phyloP scores from a whole-genome alignment of 2,888 invertebrate genomes.

The Belgica antarctica region DNA sequence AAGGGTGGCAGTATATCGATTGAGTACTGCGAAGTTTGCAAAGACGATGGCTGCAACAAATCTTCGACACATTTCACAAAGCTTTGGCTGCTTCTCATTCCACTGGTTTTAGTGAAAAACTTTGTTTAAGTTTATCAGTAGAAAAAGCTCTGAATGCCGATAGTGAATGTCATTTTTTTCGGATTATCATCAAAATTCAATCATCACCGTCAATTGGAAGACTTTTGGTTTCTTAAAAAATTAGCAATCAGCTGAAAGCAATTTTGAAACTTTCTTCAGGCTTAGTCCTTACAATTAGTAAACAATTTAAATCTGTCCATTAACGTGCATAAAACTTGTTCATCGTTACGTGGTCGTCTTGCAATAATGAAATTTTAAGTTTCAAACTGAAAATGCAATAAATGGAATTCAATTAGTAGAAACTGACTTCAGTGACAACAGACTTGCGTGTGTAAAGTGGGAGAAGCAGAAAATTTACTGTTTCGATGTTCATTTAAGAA shows the following conservation, averaged over 20 bases:
- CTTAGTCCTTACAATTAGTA: too few species aligned
- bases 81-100: neutral
- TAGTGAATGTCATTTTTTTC: conserved; percentile 1
- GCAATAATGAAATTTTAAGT: neutral
- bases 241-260: neutral
- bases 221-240: neutral
- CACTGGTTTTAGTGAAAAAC: neutral
- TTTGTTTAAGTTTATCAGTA: neutral
- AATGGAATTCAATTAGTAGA: neutral
- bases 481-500: too few species aligned
- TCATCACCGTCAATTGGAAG: neutral
- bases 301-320: too few species aligned
- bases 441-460: too few species aligned
- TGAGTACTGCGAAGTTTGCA: neutral
- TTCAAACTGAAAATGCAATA: neutral
- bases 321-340: too few species aligned
- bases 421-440: too few species aligned
- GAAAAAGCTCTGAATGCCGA: neutral
- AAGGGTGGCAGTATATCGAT: neutral
- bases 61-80: neutral
- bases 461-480: too few species aligned
- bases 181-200: neutral
- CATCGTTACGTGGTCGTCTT: too few species aligned
- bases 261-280: neutral
- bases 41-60: conserved; percentile 16